phyloP scores from a whole-genome alignment of 2,113 vertebrate genomes.

The Zingel zingel region DNA sequence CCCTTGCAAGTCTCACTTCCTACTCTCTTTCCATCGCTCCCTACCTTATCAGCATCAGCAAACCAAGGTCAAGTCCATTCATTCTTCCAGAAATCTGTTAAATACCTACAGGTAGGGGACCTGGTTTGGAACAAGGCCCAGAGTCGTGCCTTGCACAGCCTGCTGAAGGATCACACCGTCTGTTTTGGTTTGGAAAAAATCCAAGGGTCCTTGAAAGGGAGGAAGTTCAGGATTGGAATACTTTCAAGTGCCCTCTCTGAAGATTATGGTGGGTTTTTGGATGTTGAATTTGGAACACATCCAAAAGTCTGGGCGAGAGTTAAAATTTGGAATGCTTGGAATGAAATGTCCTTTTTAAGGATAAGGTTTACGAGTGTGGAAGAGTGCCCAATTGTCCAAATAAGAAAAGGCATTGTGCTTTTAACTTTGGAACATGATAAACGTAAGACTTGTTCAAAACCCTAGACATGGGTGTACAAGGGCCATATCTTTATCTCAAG shows the following conservation, averaged over 20 bases:
- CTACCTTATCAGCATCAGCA: slow-evolving; percentile 37
- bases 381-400: slow-evolving; percentile 8
- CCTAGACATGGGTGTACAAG: slow-evolving; percentile 5
- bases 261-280: slow-evolving; percentile 59
- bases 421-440: slow-evolving; percentile 30
- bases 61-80: slow-evolving; percentile 65
- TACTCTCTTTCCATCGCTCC: slow-evolving; percentile 21
- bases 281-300: slow-evolving; percentile 56
- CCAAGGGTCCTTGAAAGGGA: slow-evolving; percentile 63
- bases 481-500: slow-evolving; percentile 24
- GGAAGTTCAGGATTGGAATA: slow-evolving; percentile 63
- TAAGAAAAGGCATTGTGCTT: slow-evolving; percentile 11
- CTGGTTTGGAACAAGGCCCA: slow-evolving; percentile 68
- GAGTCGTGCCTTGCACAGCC: slow-evolving; percentile 53
- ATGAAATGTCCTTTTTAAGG: slow-evolving; percentile 44
- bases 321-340: slow-evolving; percentile 38
- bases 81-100: slow-evolving; percentile 62
- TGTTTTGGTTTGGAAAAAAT: slow-evolving; percentile 67
- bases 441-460: slow-evolving; percentile 13
- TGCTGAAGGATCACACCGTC: slow-evolving; percentile 56
- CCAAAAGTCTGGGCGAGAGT: slow-evolving; percentile 43
- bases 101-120: slow-evolving; percentile 58
- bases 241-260: slow-evolving; percentile 61
- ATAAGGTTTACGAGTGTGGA: slow-evolving; percentile 30
- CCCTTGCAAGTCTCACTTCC: slow-evolving; percentile 24